Evolutionary conservation across 2,113 vertebrate genomes (phyloP), one percentile per base, ranked within the genome.

Genomic region (Anguilla japonica): DNA sequence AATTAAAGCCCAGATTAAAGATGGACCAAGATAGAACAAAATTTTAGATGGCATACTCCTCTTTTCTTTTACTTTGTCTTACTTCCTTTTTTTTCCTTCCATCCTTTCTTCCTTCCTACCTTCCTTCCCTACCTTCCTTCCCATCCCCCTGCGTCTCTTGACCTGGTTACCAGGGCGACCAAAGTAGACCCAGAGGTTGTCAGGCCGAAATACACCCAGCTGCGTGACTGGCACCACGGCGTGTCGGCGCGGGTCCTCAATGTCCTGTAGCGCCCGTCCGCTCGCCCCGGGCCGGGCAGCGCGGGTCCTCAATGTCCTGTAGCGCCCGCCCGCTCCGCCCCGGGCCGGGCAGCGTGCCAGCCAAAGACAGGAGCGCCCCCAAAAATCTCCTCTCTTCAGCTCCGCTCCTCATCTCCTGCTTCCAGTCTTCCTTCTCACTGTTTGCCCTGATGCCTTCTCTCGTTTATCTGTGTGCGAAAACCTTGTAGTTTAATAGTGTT

Each of bases 171-270:
- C 89, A 95, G 95, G 92, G 89, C 80, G 78, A 94, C 82, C 90
- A 98, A 97, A 96, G 90, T 97, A 95, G 97, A 97, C 93, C 96
- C 96, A 88, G 96, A 98, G 93, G 93, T 95, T 91, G 94, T 98
- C 95, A 97, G 96, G 91, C 97, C 97, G 89, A 97, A 96, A 97
- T 99, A 99, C 89, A 97, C 96, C 96, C 97, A 97, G 95, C 98
- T 99, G 94, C 97, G 98, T 93, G 97, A 99, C 93, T 98, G 98
- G 98, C 98, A 99, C 94, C 98, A 99, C 86, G 97, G 94, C 86
- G 97, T 98, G 92, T 99, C 97, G 92, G 98, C 98, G 89, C 96
- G 97, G 91, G 94, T 96, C 92, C 97, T 99, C 91, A 99, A 99
- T 87, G 97, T 99, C 84, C 93, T 97, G 93, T 97, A 94, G 94